Conservation (phyloP, 1,140 invertebrate genomes). For the Asobara japonica region DNA sequence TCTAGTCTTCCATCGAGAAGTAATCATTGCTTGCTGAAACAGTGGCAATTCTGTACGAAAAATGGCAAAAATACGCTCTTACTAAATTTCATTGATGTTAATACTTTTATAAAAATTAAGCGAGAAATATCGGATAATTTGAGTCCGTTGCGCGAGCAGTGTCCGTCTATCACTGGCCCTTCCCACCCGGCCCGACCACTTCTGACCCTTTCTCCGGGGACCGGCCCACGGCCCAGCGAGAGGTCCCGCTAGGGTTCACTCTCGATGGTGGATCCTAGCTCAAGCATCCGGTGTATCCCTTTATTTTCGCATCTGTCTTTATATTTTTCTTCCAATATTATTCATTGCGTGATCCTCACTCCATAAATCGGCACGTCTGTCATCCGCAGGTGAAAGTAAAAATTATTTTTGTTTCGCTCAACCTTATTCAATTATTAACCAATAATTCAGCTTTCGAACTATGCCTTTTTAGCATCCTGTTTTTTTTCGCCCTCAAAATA, state of each 20-base stretch:
- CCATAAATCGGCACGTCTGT: not conserved
- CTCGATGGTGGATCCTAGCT: not conserved
- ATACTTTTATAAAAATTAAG: too few species aligned
- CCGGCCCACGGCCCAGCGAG: slow-evolving; percentile 15
- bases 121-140: slow-evolving; percentile 48
- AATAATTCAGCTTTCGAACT: too few species aligned
- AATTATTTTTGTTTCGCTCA: too few species aligned
- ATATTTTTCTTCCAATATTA: not conserved
- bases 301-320: not conserved
- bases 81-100: too few species aligned
- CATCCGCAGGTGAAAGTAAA: not conserved
- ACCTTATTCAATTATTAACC: too few species aligned
- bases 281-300: not conserved
- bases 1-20: too few species aligned
- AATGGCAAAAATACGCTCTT: too few species aligned
- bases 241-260: not conserved
- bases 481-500: too few species aligned
- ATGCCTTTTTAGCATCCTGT: too few species aligned
- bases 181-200: slow-evolving; percentile 3
- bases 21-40: too few species aligned
- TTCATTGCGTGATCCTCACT: not conserved
- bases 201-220: slow-evolving; percentile 40
- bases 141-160: slow-evolving; percentile 45
- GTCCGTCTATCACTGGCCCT: slow-evolving; percentile 56
- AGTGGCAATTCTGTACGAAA: too few species aligned